Evolutionary conservation across 2,888 invertebrate species (phyloP).

Genomic region (Drosophila austrosaltans): DNA sequence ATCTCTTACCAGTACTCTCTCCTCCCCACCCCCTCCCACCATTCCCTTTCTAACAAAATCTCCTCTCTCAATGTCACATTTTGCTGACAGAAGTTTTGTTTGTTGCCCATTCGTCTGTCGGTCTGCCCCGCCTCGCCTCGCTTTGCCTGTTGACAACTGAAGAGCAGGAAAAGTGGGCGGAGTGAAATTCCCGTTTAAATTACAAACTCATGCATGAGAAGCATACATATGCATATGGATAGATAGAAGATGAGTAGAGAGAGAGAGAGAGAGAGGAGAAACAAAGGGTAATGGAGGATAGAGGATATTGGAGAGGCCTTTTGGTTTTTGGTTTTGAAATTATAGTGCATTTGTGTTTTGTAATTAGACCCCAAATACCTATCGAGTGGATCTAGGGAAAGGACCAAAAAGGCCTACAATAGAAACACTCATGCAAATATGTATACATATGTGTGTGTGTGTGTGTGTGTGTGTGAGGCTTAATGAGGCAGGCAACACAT

Average conservation of each 20-base stretch:
- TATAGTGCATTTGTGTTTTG: slow-evolving; percentile 73
- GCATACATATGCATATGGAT: neutral
- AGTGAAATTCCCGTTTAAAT: slow-evolving; percentile 71
- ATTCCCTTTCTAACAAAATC: neutral
- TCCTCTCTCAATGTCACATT: slow-evolving; percentile 53
- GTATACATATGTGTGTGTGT: slow-evolving; percentile 11
- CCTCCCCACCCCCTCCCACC: too few species aligned
- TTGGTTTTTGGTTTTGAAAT: slow-evolving; percentile 53
- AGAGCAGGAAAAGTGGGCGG: neutral
- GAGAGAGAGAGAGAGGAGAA: neutral
- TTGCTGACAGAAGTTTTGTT: slow-evolving; percentile 71
- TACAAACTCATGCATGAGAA: slow-evolving; percentile 69
- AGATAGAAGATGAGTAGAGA: neutral
- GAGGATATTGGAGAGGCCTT: slow-evolving; percentile 11
- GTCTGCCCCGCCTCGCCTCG: neutral
- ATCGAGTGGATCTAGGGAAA: slow-evolving; percentile 30
- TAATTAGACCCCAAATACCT: slow-evolving; percentile 69
- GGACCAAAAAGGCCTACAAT: slow-evolving; percentile 9
- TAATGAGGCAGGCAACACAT: slow-evolving; percentile 54
- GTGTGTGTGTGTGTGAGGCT: slow-evolving; percentile 29
- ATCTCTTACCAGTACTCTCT: slow-evolving; percentile 13
- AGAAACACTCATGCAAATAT: slow-evolving; percentile 7
- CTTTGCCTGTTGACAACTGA: slow-evolving; percentile 6
- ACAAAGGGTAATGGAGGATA: neutral
- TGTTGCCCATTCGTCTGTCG: slow-evolving; percentile 53